These are phyloP conservation scores for Pecten maximus DNA, from an alignment of 2,888 invertebrate genomes.

Conservation along the genomic window DNA sequence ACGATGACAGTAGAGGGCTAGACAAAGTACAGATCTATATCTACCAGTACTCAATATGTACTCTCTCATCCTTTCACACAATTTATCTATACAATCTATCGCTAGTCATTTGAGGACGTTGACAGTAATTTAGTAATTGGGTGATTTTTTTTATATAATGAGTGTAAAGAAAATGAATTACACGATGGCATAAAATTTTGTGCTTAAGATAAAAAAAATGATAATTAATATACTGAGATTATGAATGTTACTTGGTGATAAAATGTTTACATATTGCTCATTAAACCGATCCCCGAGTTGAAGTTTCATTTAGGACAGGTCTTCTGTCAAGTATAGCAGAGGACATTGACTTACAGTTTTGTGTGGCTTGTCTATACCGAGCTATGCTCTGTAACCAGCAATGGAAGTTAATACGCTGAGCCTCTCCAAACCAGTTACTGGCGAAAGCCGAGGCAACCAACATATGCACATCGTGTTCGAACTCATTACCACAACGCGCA, in stretches of 20 bases:
- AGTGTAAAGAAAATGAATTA: too few species aligned
- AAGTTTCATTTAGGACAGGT: neutral
- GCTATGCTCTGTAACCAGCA: constrained; percentile 77
- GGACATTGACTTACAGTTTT: constrained; percentile 36
- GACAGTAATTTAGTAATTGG: too few species aligned
- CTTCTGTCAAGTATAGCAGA: neutral
- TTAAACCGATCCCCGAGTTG: neutral
- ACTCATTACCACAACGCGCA: constrained; percentile 67
- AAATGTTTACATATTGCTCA: neutral
- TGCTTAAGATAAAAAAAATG: neutral
- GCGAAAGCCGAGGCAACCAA: constrained; percentile 79
- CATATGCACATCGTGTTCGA: constrained; percentile 79
- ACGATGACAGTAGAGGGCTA: neutral
- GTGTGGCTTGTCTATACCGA: constrained; percentile 62
- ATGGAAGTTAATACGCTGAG: constrained; percentile 70
- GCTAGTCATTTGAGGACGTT: too few species aligned
- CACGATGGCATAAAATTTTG: neutral
- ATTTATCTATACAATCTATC: neutral
- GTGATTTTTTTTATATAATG: too few species aligned
- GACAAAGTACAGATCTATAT: neutral
- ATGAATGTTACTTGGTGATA: neutral
- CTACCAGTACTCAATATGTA: neutral
- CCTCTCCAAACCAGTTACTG: constrained; percentile 78
- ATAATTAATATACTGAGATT: neutral
- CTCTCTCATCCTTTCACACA: neutral